Conservation (phyloP, 2,113 vertebrate species). For the Brachyhypopomus gauderio region DNA sequence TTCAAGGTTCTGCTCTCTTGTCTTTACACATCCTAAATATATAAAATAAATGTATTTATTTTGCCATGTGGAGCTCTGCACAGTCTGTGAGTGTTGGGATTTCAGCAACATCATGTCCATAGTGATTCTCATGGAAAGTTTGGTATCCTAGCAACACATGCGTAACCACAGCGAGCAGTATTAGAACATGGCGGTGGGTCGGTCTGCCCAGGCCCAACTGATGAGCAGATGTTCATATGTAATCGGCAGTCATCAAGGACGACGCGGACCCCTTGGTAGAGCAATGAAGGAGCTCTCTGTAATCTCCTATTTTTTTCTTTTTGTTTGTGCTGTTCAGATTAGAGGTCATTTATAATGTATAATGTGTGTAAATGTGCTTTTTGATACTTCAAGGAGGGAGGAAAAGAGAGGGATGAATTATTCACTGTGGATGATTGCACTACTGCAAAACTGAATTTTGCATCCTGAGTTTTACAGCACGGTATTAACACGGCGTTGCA, state of each 20-base stretch:
- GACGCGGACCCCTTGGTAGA: not conserved
- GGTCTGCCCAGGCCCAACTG: constrained; percentile 12
- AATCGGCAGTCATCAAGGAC: constrained; percentile 32
- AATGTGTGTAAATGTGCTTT: not conserved
- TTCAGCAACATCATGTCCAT: constrained; percentile 20
- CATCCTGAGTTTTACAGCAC: too few species aligned
- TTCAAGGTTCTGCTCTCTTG: not conserved
- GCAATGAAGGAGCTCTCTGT: not conserved
- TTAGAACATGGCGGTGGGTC: constrained; percentile 35
- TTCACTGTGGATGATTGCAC: not conserved
- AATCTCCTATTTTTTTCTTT: constrained; percentile 16
- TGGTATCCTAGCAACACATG: constrained; percentile 51
- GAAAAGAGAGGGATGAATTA: not conserved
- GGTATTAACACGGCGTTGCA: not conserved
- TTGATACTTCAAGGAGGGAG: not conserved
- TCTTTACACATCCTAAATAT: too few species aligned
- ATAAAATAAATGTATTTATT: too few species aligned
- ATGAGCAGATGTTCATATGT: constrained; percentile 46
- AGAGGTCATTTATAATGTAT: not conserved
- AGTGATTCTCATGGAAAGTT: constrained; percentile 36
- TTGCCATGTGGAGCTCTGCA: not conserved
- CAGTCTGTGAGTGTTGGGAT: constrained; percentile 4
- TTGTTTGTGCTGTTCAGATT: constrained; percentile 11
- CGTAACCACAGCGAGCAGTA: not conserved
- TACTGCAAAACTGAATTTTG: not conserved